Conservation (phyloP, 2,797 vertebrate genomes). For the Orientallactaga sibirica region DNA sequence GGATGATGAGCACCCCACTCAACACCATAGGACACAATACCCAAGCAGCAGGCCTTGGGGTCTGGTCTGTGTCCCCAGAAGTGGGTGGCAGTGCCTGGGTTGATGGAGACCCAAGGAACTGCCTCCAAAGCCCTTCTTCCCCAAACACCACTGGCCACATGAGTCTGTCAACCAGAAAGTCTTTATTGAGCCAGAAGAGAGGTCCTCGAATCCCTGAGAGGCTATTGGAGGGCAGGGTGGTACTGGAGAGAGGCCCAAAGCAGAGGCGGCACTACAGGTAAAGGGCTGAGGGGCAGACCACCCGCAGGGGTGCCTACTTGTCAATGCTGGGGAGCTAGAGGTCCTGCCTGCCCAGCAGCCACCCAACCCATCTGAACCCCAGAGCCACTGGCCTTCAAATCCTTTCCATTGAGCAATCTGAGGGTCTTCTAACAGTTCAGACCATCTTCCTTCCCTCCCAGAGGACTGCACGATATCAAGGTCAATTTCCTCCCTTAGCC, state of each 20-base stretch:
- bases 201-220: background rate
- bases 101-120: background rate
- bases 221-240: background rate
- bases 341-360: too few species aligned
- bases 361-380: background rate
- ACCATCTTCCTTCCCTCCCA: background rate
- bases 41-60: background rate
- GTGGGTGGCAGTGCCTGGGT: background rate
- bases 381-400: too few species aligned
- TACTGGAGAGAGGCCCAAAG: background rate
- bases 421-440: background rate
- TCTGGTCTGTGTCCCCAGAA: background rate
- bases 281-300: background rate
- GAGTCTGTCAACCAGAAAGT: constrained; percentile 77
- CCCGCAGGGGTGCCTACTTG: background rate
- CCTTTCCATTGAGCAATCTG: background rate
- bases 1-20: background rate
- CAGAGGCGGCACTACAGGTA: background rate
- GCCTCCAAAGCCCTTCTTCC: constrained; percentile 53
- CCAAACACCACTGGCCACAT: constrained; percentile 80
- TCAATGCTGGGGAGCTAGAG: too few species aligned
- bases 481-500: background rate
- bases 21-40: background rate
- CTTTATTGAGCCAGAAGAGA: constrained; percentile 81
- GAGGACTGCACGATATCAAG: background rate